These are phyloP conservation scores for Otolemur garnettii DNA, from an alignment of 2,113 vertebrate genomes.

Conservation along the genomic window DNA sequence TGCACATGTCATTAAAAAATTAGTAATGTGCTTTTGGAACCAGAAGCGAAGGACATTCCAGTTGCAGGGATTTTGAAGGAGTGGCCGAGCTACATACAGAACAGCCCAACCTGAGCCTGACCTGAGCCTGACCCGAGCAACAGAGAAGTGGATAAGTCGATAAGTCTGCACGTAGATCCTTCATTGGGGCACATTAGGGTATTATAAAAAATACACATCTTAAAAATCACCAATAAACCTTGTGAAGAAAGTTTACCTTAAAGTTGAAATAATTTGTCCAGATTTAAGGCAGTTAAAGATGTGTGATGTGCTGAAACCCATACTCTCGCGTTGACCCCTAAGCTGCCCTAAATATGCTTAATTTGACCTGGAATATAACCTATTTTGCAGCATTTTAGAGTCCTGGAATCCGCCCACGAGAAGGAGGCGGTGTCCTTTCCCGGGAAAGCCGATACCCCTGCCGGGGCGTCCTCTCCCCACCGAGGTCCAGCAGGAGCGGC, in stretches of 20 bases:
- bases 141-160: not conserved
- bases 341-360: not conserved
- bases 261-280: not conserved
- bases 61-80: not conserved
- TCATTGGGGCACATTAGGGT: not conserved
- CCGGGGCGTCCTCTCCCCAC: not conserved
- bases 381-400: not conserved
- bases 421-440: not conserved
- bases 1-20: not conserved
- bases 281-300: not conserved
- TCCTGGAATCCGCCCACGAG: not conserved
- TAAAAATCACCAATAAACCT: not conserved
- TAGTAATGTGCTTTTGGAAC: not conserved
- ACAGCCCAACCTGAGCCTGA: not conserved
- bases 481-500: fast-evolving
- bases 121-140: not conserved
- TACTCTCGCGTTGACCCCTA: not conserved
- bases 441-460: not conserved
- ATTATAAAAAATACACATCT: not conserved
- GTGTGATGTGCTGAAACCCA: not conserved
- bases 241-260: not conserved
- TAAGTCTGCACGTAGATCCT: not conserved
- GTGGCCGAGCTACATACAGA: not conserved
- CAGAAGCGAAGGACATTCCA: not conserved
- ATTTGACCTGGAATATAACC: not conserved